Base-by-base conservation (phyloP, 2,797 vertebrate genomes). In the Gastrophryne carolinensis region DNA sequence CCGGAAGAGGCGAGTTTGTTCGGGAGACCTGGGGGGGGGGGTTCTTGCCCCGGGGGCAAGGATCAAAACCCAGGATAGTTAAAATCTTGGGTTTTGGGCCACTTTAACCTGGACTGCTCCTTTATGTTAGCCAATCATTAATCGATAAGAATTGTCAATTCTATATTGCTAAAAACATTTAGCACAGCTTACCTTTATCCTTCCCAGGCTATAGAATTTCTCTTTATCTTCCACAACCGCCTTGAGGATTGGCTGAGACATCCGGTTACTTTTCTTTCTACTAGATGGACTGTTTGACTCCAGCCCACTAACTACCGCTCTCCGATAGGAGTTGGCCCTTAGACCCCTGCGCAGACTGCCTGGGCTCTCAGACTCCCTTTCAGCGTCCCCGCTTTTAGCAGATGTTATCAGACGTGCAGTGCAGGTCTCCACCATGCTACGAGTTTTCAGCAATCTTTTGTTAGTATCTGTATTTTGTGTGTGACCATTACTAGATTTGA, bases 251-350 rank as follows among this genome's bases (percentile, higher is more conserved):
- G 92, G 88, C 74, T 94, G 92, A 11, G 92, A 91, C 82, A 94
- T 86, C 24, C 82, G 84, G 79, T 90, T 90, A 37, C 87, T 87
- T 67, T 89, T 94, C 68, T 87, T 89, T 17, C 90, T 86, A 15
- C 81, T 50, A 0, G 79, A 39, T 1, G 85, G 41, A 1, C 82
- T 79, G 29, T 95, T 93, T 3, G 88, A 66, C 7, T 96, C 95
- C 17, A 95, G 83, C 1, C 93, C 95, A 23, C 93, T 98, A 13
- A 95, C 95, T 75, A 98, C 94, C 0, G 98, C 98, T 17, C 91
- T 89, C 60, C 97, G 92, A 50, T 99, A 99, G 0, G 98, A 99
- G 0, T 95, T 98, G 24, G 94, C 97, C 77, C 97, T 89, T 81
- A 98, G 86, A 17, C 94, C 94, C 44, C 97, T 87, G 56, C 83